These are phyloP conservation scores for Dioctria linearis DNA, from an alignment of 2,888 invertebrate species.

Conservation along the genomic window DNA sequence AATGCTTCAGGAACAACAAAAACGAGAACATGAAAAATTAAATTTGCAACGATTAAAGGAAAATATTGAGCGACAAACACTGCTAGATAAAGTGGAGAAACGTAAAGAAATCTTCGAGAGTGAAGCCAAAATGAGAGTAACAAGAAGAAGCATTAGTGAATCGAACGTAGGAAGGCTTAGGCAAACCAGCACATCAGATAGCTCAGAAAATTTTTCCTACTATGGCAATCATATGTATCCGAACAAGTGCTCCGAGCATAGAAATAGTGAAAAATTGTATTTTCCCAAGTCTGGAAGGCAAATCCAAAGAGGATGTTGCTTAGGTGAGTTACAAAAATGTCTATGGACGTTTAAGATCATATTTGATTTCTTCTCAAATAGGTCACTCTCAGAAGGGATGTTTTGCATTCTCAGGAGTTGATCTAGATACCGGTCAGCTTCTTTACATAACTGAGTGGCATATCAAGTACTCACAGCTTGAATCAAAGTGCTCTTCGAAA, in stretches of 20 bases:
- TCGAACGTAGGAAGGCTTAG: constrained; percentile 66
- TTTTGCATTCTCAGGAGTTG: constrained; percentile 83
- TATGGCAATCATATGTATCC: constrained; percentile 67
- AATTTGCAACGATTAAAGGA: constrained; percentile 78
- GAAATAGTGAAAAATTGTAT: constrained; percentile 73
- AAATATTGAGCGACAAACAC: constrained; percentile 79
- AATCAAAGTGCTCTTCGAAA: constrained; percentile 64
- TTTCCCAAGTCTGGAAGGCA: constrained; percentile 75
- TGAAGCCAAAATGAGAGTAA: constrained; percentile 75
- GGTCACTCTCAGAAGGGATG: constrained; percentile 84
- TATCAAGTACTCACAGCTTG: constrained; percentile 72
- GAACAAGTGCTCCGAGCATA: constrained; percentile 72
- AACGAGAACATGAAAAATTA: constrained; percentile 76
- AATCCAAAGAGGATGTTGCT: constrained; percentile 82
- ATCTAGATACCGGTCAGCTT: constrained; percentile 80
- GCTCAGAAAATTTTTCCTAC: constrained; percentile 72
- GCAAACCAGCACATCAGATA: constrained; percentile 74
- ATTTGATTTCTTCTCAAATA: not conserved
- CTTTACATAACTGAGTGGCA: constrained; percentile 85
- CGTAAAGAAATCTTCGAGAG: constrained; percentile 84
- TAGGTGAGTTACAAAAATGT: constrained; percentile 73
- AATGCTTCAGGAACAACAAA: constrained; percentile 83
- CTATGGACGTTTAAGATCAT: not conserved
- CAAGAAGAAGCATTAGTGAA: constrained; percentile 73
- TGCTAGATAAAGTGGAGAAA: constrained; percentile 83